A percentile compares a stretch with the other conserved stretches of the same genome.
phyloP scores from a whole-genome alignment of 23 tunicate species.

The Diplosoma virens region DNA sequence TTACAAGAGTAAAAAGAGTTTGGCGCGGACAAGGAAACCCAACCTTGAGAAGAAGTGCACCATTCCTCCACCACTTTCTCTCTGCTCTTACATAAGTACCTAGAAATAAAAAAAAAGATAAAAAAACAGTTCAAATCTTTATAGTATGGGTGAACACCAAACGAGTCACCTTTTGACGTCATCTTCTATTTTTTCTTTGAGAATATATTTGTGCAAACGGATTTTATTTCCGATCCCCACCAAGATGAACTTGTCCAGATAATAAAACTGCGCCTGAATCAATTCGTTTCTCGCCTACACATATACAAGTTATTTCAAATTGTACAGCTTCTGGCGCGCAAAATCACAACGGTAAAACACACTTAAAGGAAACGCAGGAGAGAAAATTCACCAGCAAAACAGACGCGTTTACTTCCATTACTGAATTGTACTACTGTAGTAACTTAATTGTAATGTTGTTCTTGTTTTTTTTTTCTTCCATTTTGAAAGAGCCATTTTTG shows the following conservation, averaged over 20 bases:
- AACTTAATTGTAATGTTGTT: too few relatives aligned
- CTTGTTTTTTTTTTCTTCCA: too few relatives aligned
- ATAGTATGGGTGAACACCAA: background rate
- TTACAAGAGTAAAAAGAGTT: slow-evolving; percentile 67
- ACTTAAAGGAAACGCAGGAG: too few relatives aligned
- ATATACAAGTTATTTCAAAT: too few relatives aligned
- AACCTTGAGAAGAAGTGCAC: slow-evolving; percentile 35
- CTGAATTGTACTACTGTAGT: background rate
- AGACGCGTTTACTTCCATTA: background rate
- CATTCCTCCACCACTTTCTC: slow-evolving; percentile 45
- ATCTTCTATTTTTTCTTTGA: slow-evolving; percentile 51
- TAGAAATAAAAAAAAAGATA: background rate
- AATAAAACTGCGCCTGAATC: slow-evolving; percentile 66
- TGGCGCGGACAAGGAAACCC: slow-evolving; percentile 54
- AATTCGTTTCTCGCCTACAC: too few relatives aligned
- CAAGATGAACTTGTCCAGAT: slow-evolving; percentile 64
- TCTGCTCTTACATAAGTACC: slow-evolving; percentile 55
- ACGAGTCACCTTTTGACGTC: slow-evolving; percentile 68
- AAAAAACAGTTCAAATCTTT: background rate
- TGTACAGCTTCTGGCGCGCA: too few relatives aligned
- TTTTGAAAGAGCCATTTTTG: too few relatives aligned
- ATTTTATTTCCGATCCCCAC: slow-evolving; percentile 39
- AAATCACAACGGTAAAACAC: too few relatives aligned
- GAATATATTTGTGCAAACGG: slow-evolving; percentile 29
- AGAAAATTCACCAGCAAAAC: background rate